phyloP scores from a whole-genome alignment of 2,888 invertebrate genomes.

The Chouioia cunea region DNA sequence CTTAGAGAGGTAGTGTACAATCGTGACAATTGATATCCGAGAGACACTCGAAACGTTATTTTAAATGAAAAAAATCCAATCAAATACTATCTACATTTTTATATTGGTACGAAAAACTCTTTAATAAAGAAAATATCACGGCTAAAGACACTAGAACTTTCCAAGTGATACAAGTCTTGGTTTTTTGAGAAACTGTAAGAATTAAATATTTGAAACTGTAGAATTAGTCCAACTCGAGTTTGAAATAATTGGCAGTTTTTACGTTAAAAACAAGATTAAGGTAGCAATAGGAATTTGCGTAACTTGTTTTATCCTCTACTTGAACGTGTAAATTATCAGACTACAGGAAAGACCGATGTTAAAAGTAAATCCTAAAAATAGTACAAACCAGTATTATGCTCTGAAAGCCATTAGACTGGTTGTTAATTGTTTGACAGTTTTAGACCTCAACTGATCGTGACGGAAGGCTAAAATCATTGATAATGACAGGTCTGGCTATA shows the following conservation, averaged over 20 bases:
- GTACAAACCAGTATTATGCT: background rate
- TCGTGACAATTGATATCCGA: too few species aligned
- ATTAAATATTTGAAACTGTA: too few species aligned
- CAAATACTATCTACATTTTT: too few species aligned
- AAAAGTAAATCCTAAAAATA: constrained; percentile 20
- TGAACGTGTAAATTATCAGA: background rate
- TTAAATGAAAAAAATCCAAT: too few species aligned
- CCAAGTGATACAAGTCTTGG: too few species aligned
- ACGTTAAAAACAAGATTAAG: background rate
- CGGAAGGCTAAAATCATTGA: constrained; percentile 27
- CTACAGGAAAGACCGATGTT: background rate
- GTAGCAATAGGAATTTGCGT: constrained; percentile 6
- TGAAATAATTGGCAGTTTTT: background rate
- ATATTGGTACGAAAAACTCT: too few species aligned
- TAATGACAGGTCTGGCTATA: constrained; percentile 4
- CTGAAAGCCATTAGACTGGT: constrained; percentile 3
- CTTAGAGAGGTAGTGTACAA: too few species aligned
- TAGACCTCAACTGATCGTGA: background rate
- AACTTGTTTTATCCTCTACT: background rate
- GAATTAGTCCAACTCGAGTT: too few species aligned
- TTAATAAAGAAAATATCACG: too few species aligned
- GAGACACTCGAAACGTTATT: too few species aligned
- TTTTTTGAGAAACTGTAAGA: too few species aligned
- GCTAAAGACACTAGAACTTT: too few species aligned
- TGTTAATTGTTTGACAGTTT: background rate